A percentile compares a stretch with the other conserved stretches of the same genome.
Evolutionary conservation across 2,113 vertebrate genomes (phyloP).

Genomic region (Bothrops jararaca): DNA sequence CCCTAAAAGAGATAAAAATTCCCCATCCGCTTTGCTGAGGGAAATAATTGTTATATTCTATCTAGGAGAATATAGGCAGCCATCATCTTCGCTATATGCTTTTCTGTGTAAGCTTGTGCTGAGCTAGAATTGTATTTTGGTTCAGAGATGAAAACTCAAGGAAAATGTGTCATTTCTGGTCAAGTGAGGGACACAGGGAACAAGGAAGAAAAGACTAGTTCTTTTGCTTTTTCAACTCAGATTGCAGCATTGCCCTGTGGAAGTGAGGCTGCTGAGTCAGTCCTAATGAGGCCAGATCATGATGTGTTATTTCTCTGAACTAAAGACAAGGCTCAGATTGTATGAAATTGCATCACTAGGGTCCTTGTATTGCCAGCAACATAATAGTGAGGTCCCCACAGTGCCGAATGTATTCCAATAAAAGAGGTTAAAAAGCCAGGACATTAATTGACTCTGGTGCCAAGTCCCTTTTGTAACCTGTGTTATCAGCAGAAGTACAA

Average conservation of each 20-base stretch:
- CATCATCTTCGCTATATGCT: background rate
- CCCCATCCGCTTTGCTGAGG: background rate
- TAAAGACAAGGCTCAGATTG: constrained; percentile 50
- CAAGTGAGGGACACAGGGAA: background rate
- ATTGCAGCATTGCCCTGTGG: background rate
- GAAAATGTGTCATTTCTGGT: background rate
- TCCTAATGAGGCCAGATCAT: constrained; percentile 57
- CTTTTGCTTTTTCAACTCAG: background rate
- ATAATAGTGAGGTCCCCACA: constrained; percentile 51
- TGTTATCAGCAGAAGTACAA: constrained; percentile 82
- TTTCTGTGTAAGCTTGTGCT: background rate
- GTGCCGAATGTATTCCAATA: constrained; percentile 67
- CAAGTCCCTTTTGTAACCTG: constrained; percentile 78
- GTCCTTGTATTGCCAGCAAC: constrained; percentile 64
- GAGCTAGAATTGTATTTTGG: background rate
- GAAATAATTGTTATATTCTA: background rate
- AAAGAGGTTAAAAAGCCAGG: constrained; percentile 76
- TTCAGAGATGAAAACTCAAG: background rate
- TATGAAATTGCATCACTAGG: constrained; percentile 61
- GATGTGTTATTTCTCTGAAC: constrained; percentile 40
- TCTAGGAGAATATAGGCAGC: background rate
- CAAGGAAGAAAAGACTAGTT: background rate
- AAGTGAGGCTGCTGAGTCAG: constrained; percentile 52
- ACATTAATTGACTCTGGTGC: constrained; percentile 77
- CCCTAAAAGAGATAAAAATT: background rate